Conservation (phyloP, 2,797 vertebrate species). For the Coregonus ussuriensis region DNA sequence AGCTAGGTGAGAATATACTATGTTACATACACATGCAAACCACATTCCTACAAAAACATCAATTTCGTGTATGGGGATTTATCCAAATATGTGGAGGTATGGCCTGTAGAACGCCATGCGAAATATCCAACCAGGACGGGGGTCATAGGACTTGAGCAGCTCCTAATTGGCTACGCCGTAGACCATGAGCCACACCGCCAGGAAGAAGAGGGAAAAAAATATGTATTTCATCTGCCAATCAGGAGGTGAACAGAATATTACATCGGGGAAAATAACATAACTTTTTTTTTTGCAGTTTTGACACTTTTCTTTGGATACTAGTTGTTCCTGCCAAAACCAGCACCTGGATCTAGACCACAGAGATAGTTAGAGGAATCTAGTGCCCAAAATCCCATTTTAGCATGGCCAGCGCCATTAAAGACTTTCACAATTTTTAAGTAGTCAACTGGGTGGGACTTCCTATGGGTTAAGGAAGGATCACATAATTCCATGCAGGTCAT, state of each 20-base stretch:
- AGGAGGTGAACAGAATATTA: constrained; percentile 13
- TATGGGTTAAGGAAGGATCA: no score
- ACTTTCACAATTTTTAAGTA: no score
- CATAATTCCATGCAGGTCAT: no score
- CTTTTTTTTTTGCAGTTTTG: neutral
- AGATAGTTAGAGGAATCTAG: no score
- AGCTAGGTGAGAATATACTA: neutral
- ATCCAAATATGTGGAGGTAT: constrained; percentile 88
- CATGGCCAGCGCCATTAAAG: no score
- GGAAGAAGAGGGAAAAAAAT: constrained; percentile 90
- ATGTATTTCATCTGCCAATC: constrained; percentile 84
- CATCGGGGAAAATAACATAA: neutral
- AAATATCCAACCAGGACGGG: constrained; percentile 76
- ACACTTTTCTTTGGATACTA: neutral
- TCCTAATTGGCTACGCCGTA: constrained; percentile 89
- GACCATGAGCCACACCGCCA: constrained; percentile 85
- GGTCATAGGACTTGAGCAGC: constrained; percentile 79
- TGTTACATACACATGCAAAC: neutral
- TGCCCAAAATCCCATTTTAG: no score
- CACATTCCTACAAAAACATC: constrained; percentile 50
- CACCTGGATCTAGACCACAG: no score
- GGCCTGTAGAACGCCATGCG: constrained; percentile 86
- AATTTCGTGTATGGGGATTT: constrained; percentile 84
- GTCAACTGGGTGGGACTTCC: no score
- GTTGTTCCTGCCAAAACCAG: neutral